These are phyloP conservation scores for Chirona hameri DNA, from an alignment of 2,888 invertebrate species.

Conservation along the genomic window DNA sequence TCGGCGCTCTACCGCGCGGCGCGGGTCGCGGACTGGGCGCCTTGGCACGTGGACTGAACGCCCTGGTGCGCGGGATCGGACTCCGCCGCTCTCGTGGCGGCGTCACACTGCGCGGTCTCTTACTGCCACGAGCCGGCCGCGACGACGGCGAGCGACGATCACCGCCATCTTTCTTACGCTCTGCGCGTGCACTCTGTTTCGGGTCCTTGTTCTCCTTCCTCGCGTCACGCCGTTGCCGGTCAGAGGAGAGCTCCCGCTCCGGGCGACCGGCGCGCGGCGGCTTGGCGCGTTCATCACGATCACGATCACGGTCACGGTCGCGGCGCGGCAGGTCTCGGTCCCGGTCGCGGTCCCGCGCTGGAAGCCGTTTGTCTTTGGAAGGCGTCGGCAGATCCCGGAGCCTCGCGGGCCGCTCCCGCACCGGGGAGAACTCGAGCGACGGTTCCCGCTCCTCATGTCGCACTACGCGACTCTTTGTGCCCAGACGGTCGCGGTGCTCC, in stretches of 20 bases:
- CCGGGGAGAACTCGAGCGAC: conserved; percentile 35
- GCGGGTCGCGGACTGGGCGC: not conserved
- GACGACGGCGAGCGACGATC: not conserved
- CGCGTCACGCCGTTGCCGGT: not conserved
- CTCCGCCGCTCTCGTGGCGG: not conserved
- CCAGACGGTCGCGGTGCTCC: not conserved
- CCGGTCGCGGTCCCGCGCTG: conserved; percentile 33
- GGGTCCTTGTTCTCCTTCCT: conserved; percentile 5
- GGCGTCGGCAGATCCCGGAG: conserved; percentile 33
- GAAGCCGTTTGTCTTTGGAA: conserved; percentile 32
- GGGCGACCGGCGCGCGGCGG: conserved; percentile 31
- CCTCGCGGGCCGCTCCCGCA: conserved; percentile 34
- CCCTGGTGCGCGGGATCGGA: not conserved
- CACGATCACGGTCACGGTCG: too few relatives aligned
- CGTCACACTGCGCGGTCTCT: not conserved
- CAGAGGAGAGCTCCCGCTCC: conserved; percentile 28
- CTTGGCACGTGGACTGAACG: not conserved
- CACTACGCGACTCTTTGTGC: not conserved
- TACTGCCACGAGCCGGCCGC: not conserved
- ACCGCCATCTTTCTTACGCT: not conserved
- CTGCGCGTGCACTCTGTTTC: not conserved
- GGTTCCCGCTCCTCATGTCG: conserved; percentile 24
- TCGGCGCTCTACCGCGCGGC: too few relatives aligned
- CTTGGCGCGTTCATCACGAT: conserved; percentile 31
- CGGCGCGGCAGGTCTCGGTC: conserved; percentile 35